These are phyloP conservation scores for Oryzias javanicus DNA, from an alignment of 2,113 vertebrate species.

Conservation along the genomic window DNA sequence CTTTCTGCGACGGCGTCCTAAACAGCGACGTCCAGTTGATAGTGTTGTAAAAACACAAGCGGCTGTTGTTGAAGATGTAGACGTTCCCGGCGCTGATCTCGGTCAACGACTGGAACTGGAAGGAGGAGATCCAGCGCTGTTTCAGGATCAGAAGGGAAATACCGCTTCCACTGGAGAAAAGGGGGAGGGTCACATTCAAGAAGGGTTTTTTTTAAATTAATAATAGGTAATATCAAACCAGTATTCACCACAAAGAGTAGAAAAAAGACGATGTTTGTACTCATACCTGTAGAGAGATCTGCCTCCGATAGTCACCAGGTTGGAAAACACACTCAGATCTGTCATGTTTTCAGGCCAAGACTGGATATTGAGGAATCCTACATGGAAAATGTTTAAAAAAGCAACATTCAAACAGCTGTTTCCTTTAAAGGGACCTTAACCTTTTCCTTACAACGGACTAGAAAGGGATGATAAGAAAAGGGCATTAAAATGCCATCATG, in stretches of 20 bases:
- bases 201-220: no score
- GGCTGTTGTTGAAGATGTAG: conserved; percentile 97
- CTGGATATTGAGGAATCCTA: conserved; percentile 96
- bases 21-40: conserved; percentile 97
- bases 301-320: conserved; percentile 92
- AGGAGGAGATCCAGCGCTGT: conserved; percentile 91
- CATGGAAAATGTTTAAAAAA: conserved; percentile 8
- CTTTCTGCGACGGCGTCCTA: conserved; percentile 87
- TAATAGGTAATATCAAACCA: no score
- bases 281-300: conserved; percentile 90
- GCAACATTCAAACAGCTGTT: not conserved
- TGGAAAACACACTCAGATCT: conserved; percentile 94
- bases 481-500: not conserved
- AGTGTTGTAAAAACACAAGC: conserved; percentile 95
- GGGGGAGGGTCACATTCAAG: no score
- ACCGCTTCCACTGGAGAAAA: conserved; percentile 73
- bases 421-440: no score
- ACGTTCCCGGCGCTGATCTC: conserved; percentile 97
- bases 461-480: not conserved
- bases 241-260: no score
- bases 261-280: not conserved
- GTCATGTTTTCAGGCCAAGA: conserved; percentile 99
- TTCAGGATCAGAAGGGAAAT: conserved; percentile 96
- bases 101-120: conserved; percentile 91
- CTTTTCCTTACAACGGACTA: not conserved